Conservation (phyloP, 2,797 vertebrate species). For the Pseudomugil gertrudae region DNA sequence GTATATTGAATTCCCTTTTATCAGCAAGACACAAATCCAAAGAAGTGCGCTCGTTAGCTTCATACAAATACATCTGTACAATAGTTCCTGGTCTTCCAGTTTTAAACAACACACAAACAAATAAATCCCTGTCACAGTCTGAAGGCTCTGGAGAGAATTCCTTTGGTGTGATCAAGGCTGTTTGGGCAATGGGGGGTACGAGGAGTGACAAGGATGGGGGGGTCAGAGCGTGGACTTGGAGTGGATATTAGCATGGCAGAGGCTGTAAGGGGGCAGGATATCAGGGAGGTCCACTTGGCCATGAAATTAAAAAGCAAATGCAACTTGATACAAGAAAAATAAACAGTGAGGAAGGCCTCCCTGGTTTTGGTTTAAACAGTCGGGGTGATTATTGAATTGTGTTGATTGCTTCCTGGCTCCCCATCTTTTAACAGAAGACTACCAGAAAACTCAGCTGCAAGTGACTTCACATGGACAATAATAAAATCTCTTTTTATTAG, state of each 20-base stretch:
- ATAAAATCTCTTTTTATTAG: neutral
- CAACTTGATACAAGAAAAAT: slow-evolving; percentile 73
- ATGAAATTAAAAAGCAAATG: slow-evolving; percentile 77
- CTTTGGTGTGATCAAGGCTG: neutral
- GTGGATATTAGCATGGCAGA: neutral
- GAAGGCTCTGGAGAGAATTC: slow-evolving; percentile 37
- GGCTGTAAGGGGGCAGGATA: slow-evolving; percentile 47
- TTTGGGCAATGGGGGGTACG: neutral
- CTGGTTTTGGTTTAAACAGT: slow-evolving; percentile 59
- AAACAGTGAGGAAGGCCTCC: slow-evolving; percentile 65
- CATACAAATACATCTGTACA: too few relatives aligned
- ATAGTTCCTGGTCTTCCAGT: too few relatives aligned
- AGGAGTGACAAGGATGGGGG: neutral
- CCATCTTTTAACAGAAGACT: slow-evolving; percentile 31
- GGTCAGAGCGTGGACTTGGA: slow-evolving; percentile 5
- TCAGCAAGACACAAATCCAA: neutral
- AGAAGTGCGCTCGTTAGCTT: neutral
- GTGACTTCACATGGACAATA: neutral
- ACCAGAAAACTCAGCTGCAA: slow-evolving; percentile 7
- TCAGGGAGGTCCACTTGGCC: slow-evolving; percentile 77
- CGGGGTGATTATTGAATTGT: slow-evolving; percentile 68
- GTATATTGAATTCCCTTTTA: neutral
- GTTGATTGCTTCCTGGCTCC: slow-evolving; percentile 72
- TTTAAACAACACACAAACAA: neutral
- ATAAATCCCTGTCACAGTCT: neutral